phyloP scores from a whole-genome alignment of 2,113 vertebrate genomes.

The Nothobranchius furzeri region DNA sequence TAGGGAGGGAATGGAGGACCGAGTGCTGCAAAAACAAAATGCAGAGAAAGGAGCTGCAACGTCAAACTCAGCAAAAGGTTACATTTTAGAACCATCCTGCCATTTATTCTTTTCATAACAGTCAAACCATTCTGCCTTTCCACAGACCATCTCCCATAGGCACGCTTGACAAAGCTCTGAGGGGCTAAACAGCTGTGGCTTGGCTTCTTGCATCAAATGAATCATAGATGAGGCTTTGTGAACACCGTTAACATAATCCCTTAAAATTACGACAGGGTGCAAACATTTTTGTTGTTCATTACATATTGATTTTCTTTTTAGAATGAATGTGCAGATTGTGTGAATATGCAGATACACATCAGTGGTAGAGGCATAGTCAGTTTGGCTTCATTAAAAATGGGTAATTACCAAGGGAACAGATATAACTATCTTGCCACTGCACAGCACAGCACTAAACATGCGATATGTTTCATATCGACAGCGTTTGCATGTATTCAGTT shows the following conservation, averaged over 20 bases:
- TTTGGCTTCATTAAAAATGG: constrained; percentile 35
- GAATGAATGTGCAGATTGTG: constrained; percentile 42
- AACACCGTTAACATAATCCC: constrained; percentile 74
- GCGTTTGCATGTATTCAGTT: constrained; percentile 33
- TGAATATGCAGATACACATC: constrained; percentile 47
- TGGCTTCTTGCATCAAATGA: constrained; percentile 69
- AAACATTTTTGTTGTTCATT: constrained; percentile 74
- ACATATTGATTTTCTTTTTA: constrained; percentile 76
- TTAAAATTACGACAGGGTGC: constrained; percentile 61
- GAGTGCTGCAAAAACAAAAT: constrained; percentile 53
- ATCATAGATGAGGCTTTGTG: constrained; percentile 78
- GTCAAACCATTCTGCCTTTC: constrained; percentile 49
- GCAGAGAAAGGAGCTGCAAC: constrained; percentile 33
- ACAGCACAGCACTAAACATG: constrained; percentile 6
- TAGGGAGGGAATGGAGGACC: constrained; percentile 47
- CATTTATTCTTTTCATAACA: constrained; percentile 30
- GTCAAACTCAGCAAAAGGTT: constrained; percentile 71
- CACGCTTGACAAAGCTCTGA: constrained; percentile 66
- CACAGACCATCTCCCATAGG: constrained; percentile 63
- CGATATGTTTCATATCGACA: constrained; percentile 41
- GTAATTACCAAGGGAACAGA: constrained; percentile 58
- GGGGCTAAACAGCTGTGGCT: constrained; percentile 59
- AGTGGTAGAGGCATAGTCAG: constrained; percentile 29
- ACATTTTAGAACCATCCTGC: constrained; percentile 55
- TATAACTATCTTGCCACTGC: constrained; percentile 59